Conservation (phyloP, 2,113 vertebrate genomes). For the Paramisgurnus dabryanus region DNA sequence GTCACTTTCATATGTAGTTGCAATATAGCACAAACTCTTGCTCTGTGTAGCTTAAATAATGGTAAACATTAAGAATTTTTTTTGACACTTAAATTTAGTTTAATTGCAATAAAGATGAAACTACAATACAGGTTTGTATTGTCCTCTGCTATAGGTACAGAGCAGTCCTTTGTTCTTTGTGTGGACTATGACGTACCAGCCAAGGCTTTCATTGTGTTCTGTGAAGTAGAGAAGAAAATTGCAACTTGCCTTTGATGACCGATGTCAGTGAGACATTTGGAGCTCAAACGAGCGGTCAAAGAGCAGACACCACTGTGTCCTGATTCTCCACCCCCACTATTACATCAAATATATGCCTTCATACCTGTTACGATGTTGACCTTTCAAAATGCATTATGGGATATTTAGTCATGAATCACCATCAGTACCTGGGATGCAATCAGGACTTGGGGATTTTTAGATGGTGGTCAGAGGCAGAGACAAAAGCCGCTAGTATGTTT, state of each 20-base stretch:
- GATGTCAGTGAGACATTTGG: constrained; percentile 46
- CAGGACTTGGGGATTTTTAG: background rate
- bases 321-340: constrained; percentile 1
- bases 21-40: no score
- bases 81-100: no score
- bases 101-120: no score
- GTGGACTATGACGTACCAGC: constrained; percentile 31
- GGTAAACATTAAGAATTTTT: no score
- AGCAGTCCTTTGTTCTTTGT: constrained; percentile 57
- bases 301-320: constrained; percentile 41
- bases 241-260: constrained; percentile 56
- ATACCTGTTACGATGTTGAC: constrained; percentile 14
- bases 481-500: constrained; percentile 27
- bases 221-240: constrained; percentile 45
- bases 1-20: no score
- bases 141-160: constrained; percentile 40
- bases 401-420: background rate
- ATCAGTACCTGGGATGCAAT: no score
- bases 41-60: no score
- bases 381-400: background rate
- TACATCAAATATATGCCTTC: constrained; percentile 31
- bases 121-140: constrained; percentile 2
- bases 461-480: constrained; percentile 18
- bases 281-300: constrained; percentile 45
- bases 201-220: constrained; percentile 48